Evolutionary conservation across 2,888 invertebrate genomes (phyloP), one percentile per base, ranked within the genome.

Genomic region (Neoascia interrupta): DNA sequence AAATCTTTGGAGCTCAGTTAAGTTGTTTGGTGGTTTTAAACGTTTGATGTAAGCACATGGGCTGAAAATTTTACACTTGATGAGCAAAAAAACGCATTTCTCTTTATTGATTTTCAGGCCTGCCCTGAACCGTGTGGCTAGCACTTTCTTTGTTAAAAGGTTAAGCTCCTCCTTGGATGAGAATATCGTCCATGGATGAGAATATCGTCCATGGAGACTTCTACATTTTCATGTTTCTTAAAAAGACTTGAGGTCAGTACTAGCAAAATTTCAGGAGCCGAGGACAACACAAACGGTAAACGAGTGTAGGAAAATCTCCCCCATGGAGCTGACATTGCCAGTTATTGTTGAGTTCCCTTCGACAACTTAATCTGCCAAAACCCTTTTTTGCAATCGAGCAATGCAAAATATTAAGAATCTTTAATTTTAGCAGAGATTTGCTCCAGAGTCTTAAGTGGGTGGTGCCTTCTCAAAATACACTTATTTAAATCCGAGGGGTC

Each of bases 211-310:
- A 54, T 54, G 8, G 45, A 41, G 8, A 36, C 23, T 13, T 45
- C 45, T 6, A 36, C 36, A 23, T 60, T 60, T 47, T 36, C 4
- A 36, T 45, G n/a, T 16, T 16, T 5, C 5, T 58, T 21, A 6
- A 39, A 41, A n/a, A 41, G 41, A 41, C n/a, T 41, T 15, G 15
- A 43, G 10, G 21, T 28, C 11, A 31, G 36, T n/a, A 16, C n/a
- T 36, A 18, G 36, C 16, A 47, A 45, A 8, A 47, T 10, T 15
- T 53, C 36, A 4, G 36, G 21, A 21, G 36, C 26, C 11, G 45
- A 58, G 8, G 43, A 19, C 10, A 58, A 15, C 13, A 41, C 56
- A 43, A 58, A 58, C 6, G 34, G 51, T 18, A 51, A n/a, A 10
- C 51, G 34, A 19, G 34, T 51, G 11, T 36, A 34, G 11, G 34